Percentiles rank a stretch among this genome's conserved stretches.
These are phyloP conservation scores for Agonopterix subpropinquella DNA, from an alignment of 2,888 invertebrate genomes.

Conservation along the genomic window DNA sequence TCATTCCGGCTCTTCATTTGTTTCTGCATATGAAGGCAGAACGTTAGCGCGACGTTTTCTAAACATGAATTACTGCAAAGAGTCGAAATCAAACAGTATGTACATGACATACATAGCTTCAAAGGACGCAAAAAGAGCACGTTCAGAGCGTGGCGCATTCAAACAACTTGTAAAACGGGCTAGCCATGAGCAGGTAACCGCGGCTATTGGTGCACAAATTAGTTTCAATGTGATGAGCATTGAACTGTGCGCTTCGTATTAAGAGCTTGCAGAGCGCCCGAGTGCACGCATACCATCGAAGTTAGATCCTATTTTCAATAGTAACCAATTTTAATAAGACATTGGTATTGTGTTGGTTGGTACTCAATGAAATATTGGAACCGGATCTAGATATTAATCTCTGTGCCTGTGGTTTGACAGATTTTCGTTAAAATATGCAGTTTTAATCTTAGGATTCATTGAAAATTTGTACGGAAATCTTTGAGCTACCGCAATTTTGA, in stretches of 20 bases:
- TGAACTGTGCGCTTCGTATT: conserved; percentile 21
- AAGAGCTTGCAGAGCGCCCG: too few species aligned
- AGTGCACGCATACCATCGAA: too few species aligned
- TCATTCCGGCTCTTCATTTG: conserved; percentile 53
- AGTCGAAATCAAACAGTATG: conserved; percentile 63
- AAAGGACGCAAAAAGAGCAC: conserved; percentile 63
- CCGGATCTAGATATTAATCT: too few species aligned
- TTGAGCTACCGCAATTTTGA: too few species aligned
- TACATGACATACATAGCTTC: conserved; percentile 42
- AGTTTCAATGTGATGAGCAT: conserved; percentile 44
- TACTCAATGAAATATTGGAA: too few species aligned
- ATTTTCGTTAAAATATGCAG: too few species aligned
- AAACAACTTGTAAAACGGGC: conserved; percentile 44
- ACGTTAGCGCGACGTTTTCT: conserved; percentile 32
- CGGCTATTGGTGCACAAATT: conserved; percentile 52
- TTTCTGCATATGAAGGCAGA: conserved; percentile 49
- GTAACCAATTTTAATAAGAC: too few species aligned
- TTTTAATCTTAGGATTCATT: too few species aligned
- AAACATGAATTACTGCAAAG: conserved; percentile 43
- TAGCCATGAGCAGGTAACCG: conserved; percentile 48
- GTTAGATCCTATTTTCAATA: too few species aligned
- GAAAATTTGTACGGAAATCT: too few species aligned
- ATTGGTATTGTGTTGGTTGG: too few species aligned
- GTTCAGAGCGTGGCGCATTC: conserved; percentile 55
- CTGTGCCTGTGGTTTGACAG: too few species aligned